These are phyloP conservation scores for Archegozetes longisetosus DNA, from an alignment of 1,140 invertebrate genomes.

Conservation along the genomic window DNA sequence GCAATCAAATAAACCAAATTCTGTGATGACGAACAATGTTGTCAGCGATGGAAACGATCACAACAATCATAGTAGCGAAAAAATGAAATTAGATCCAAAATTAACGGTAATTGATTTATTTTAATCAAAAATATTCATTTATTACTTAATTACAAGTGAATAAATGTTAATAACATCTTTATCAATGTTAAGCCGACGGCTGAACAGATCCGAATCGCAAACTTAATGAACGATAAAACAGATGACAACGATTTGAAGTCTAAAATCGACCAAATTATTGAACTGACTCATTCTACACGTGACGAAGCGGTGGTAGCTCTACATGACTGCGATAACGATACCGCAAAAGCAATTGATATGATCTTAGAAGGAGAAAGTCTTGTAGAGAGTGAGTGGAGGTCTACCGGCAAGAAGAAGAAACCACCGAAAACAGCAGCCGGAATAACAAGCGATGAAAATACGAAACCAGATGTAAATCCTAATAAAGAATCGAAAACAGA, in stretches of 20 bases:
- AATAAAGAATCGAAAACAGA: conserved; percentile 18
- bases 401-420: conserved; percentile 62
- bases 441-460: conserved; percentile 22
- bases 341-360: conserved; percentile 47
- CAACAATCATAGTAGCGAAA: neutral
- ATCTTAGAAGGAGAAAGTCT: conserved; percentile 45
- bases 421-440: conserved; percentile 17
- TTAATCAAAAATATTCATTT: neutral
- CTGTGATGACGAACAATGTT: neutral
- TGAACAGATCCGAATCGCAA: conserved; percentile 47
- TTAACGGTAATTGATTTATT: neutral
- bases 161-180: neutral
- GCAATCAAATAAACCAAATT: neutral
- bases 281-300: conserved; percentile 27
- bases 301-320: conserved; percentile 30
- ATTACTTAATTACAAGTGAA: neutral
- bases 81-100: neutral
- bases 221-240: conserved; percentile 44
- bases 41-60: neutral
- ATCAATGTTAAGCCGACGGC: conserved; percentile 29
- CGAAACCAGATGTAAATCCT: conserved; percentile 13
- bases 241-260: conserved; percentile 48
- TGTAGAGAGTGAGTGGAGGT: conserved; percentile 49
- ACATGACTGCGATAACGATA: conserved; percentile 32
- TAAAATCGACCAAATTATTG: conserved; percentile 45